phyloP scores from a whole-genome alignment of 2,888 invertebrate species.

The Bimastos eiseni region DNA sequence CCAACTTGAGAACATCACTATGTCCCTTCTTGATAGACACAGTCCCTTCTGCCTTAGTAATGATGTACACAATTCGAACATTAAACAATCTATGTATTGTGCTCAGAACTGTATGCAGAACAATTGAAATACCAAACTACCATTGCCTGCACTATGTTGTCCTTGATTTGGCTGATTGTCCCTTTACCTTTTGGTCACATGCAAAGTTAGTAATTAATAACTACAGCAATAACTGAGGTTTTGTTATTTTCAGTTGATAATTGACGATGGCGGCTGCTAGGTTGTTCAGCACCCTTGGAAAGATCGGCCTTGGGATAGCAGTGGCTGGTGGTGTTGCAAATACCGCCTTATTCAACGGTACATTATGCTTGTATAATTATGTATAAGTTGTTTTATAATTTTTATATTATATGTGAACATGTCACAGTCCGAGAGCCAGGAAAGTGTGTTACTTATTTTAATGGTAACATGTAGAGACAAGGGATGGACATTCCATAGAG shows the following conservation, averaged over 20 bases:
- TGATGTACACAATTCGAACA: no score
- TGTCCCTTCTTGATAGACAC: no score
- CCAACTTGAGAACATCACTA: no score
- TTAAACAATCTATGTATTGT: no score
- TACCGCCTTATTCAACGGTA: slow-evolving; percentile 94
- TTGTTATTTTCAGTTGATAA: not conserved
- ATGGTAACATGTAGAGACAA: no score
- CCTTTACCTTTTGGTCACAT: not conserved
- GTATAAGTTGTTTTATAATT: not conserved
- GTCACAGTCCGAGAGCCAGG: not conserved
- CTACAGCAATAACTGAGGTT: not conserved
- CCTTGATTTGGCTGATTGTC: not conserved
- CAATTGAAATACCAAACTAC: no score
- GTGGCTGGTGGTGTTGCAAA: slow-evolving; percentile 90
- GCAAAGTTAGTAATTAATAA: no score
- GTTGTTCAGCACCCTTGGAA: slow-evolving; percentile 35
- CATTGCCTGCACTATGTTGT: not conserved
- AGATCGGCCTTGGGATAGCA: slow-evolving; percentile 87
- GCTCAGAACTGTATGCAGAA: no score
- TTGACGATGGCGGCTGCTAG: slow-evolving; percentile 29
- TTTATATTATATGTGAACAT: not conserved
- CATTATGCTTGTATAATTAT: not conserved
- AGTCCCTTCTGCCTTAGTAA: no score
- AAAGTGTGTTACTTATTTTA: not conserved
- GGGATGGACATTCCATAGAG: no score